phyloP scores from a whole-genome alignment of 2,888 invertebrate species.

The Drosophila quasianomalipes region DNA sequence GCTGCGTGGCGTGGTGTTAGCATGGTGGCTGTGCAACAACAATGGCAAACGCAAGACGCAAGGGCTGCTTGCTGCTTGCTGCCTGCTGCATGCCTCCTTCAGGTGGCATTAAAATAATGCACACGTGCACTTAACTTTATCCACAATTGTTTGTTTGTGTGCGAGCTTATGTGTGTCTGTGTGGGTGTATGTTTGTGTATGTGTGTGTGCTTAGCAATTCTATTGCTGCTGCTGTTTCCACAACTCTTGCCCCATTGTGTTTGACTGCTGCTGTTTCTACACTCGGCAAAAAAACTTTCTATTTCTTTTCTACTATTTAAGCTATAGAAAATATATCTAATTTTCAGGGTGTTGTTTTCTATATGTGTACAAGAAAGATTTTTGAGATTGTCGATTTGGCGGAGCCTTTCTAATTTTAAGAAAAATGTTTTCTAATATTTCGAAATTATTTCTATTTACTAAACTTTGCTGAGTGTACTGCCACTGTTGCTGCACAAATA shows the following conservation, averaged over 20 bases:
- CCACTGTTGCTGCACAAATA: constrained; percentile 58
- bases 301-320: too few species aligned
- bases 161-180: constrained; percentile 1
- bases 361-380: too few species aligned
- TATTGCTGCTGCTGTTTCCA: constrained; percentile 30
- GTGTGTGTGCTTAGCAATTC: constrained; percentile 26
- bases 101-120: constrained; percentile 85
- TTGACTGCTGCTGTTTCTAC: constrained; percentile 35
- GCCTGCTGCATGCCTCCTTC: constrained; percentile 66
- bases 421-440: background rate
- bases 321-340: too few species aligned
- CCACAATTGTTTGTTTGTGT: constrained; percentile 72
- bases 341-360: too few species aligned
- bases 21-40: constrained; percentile 15
- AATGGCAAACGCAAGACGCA: constrained; percentile 41
- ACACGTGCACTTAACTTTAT: constrained; percentile 84
- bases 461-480: background rate
- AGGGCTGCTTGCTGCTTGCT: constrained; percentile 51
- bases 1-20: background rate
- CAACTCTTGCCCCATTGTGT: constrained; percentile 59
- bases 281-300: background rate
- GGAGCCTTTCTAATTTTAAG: background rate
- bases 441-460: background rate
- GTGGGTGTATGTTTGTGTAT: constrained; percentile 21
- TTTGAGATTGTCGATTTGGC: background rate